Evolutionary conservation across 1,140 invertebrate species (phyloP).

Genomic region (Eubasilissa regina): DNA sequence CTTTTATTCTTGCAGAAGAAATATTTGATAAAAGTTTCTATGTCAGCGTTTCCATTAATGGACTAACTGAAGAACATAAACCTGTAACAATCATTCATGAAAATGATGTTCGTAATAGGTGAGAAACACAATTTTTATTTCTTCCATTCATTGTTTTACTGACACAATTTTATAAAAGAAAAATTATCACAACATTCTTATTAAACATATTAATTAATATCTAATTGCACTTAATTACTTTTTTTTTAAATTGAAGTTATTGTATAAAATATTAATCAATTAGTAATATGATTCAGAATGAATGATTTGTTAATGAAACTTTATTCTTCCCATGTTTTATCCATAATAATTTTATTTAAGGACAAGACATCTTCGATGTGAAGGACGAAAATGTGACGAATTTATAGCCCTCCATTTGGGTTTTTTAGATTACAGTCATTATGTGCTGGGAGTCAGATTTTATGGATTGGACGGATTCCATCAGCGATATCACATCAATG

Average conservation of each 20-base stretch:
- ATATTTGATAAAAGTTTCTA: conserved; percentile 91
- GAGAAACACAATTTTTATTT: conserved; percentile 56
- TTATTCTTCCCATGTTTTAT: too few species aligned
- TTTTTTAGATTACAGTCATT: conserved; percentile 90
- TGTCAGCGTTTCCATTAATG: conserved; percentile 87
- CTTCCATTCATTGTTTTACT: too few species aligned
- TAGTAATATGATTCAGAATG: too few species aligned
- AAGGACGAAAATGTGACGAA: conserved; percentile 87
- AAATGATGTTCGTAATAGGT: conserved; percentile 81
- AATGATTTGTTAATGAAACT: too few species aligned
- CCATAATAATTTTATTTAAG: conserved; percentile 66
- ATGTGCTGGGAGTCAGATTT: conserved; percentile 89
- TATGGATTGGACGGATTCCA: conserved; percentile 89
- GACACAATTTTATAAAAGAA: too few species aligned
- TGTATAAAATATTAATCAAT: too few species aligned
- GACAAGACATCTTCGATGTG: conserved; percentile 87
- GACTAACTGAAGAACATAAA: conserved; percentile 81
- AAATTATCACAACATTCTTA: too few species aligned
- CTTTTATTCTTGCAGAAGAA: conserved; percentile 77
- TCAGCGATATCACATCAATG: conserved; percentile 86
- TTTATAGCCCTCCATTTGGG: conserved; percentile 91
- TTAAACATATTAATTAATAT: too few species aligned
- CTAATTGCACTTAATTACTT: too few species aligned
- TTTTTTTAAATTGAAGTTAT: too few species aligned
- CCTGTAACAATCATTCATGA: conserved; percentile 77